Evolutionary conservation across 92 coral and sea anemone genomes (phyloP).

Genomic region (Micromussa lordhowensis): DNA sequence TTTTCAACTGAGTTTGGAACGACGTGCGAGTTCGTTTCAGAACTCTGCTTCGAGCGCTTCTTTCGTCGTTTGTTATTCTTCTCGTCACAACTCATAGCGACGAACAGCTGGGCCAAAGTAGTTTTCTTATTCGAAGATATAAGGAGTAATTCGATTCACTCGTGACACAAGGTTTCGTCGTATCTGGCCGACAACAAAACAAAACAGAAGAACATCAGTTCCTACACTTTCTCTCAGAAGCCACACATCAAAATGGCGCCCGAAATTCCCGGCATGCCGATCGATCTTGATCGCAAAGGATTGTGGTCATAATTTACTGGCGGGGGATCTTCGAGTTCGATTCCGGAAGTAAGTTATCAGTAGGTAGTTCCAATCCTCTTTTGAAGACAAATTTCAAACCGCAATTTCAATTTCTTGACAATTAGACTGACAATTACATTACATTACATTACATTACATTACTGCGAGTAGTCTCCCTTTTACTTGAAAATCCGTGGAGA

Average conservation of each 20-base stretch:
- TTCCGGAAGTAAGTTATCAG: too few relatives aligned
- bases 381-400: background rate
- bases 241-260: slow-evolving; percentile 63
- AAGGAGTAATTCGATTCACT: slow-evolving; percentile 6
- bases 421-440: too few relatives aligned
- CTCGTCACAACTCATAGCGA: slow-evolving; percentile 60
- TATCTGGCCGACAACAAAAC: slow-evolving; percentile 23
- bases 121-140: slow-evolving; percentile 3
- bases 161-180: slow-evolving; percentile 32
- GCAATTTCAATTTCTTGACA: too few relatives aligned
- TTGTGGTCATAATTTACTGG: slow-evolving; percentile 1
- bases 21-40: slow-evolving; percentile 25
- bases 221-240: slow-evolving; percentile 34
- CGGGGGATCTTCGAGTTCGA: too few relatives aligned
- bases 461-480: too few relatives aligned
- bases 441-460: too few relatives aligned
- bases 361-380: background rate
- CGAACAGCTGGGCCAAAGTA: slow-evolving; percentile 27
- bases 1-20: slow-evolving; percentile 26
- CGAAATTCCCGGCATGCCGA: slow-evolving; percentile 47
- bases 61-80: slow-evolving; percentile 47
- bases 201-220: slow-evolving; percentile 30
- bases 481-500: too few relatives aligned
- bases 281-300: slow-evolving; percentile 15
- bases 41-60: slow-evolving; percentile 51